Percentiles rank a stretch among this genome's conserved stretches.
Conservation (phyloP, 2,888 invertebrate species). For the Calliphora vomitoria region DNA sequence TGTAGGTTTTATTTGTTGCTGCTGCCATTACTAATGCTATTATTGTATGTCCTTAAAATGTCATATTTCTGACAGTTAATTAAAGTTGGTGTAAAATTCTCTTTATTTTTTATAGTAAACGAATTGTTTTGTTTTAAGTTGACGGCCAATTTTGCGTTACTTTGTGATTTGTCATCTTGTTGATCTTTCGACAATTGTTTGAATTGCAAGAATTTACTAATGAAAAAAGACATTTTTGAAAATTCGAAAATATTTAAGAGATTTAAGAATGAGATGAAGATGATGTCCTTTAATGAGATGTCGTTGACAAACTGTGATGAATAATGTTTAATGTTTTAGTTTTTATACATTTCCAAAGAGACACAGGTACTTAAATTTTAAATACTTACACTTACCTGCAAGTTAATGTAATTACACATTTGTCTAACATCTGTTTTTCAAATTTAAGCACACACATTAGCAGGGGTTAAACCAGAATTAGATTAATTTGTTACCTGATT, state of each 20-base stretch:
- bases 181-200: slow-evolving; percentile 32
- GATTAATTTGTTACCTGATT: slow-evolving; percentile 1
- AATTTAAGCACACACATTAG: neutral
- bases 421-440: slow-evolving; percentile 1
- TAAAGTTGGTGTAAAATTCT: slow-evolving; percentile 25
- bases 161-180: slow-evolving; percentile 9
- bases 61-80: slow-evolving; percentile 29
- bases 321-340: neutral
- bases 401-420: neutral
- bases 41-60: slow-evolving; percentile 34
- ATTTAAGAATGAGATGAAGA: neutral
- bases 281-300: neutral
- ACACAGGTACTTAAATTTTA: neutral
- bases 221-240: slow-evolving; percentile 20
- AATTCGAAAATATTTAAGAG: neutral
- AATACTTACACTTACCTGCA: neutral
- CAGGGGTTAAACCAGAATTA: slow-evolving; percentile 13
- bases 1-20: neutral
- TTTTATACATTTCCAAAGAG: neutral
- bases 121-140: slow-evolving; percentile 9
- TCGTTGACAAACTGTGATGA: neutral
- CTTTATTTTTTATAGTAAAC: slow-evolving; percentile 8
- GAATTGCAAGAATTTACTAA: slow-evolving; percentile 41
- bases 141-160: neutral
- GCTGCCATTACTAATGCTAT: slow-evolving; percentile 1